Evolutionary conservation across 2,113 vertebrate species (phyloP).

Genomic region (Zosterops hypoxanthus): DNA sequence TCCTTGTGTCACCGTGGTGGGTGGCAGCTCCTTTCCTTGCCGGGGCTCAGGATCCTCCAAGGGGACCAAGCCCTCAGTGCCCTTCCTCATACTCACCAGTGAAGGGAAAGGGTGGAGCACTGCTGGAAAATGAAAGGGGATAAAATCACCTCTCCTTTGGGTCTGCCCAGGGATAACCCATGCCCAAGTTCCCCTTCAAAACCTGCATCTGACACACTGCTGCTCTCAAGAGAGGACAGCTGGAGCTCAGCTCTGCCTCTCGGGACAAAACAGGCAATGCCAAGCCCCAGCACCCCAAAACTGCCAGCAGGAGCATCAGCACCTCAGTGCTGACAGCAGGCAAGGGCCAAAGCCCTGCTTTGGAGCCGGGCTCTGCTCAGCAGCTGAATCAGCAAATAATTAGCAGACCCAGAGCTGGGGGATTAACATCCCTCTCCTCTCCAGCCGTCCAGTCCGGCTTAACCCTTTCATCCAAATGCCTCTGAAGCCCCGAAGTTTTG

Average conservation of each 20-base stretch:
- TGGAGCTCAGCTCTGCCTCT: background rate
- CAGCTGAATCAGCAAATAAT: constrained; percentile 64
- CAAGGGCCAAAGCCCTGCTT: background rate
- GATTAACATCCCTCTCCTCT: constrained; percentile 42
- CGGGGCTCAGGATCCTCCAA: fast-evolving
- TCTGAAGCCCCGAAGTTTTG: fast-evolving
- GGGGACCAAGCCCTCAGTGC: fast-evolving
- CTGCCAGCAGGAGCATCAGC: background rate
- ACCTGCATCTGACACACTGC: background rate
- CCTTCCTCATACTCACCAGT: fast-evolving
- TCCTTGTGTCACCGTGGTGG: fast-evolving
- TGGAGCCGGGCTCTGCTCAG: background rate
- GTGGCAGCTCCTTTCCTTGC: background rate
- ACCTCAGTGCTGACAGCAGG: background rate
- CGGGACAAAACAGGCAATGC: fast-evolving
- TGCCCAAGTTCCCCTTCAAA: background rate
- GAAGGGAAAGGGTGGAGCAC: background rate
- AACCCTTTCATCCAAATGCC: background rate
- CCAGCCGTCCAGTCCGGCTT: background rate
- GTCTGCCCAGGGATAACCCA: background rate
- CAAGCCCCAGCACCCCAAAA: fast-evolving
- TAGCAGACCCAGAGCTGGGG: background rate
- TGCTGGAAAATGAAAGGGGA: background rate
- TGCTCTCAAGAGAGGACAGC: background rate
- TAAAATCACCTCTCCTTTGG: fast-evolving